These are phyloP conservation scores for Eulemur macaco DNA, from an alignment of 2,113 vertebrate species.

Conservation along the genomic window DNA sequence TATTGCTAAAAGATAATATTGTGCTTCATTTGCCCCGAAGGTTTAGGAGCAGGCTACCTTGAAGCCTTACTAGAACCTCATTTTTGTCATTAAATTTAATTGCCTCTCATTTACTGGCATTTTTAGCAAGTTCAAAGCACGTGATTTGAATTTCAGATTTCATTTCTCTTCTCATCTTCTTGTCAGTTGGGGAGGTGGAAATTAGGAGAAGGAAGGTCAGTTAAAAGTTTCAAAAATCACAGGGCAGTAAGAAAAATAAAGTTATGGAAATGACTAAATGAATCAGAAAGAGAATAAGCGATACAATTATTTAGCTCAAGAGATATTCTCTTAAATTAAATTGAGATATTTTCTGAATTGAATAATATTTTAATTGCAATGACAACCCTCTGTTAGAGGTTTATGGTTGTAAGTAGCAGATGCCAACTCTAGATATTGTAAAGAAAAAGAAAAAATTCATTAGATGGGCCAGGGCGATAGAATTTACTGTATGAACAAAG, in stretches of 20 bases:
- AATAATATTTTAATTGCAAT: slow-evolving; percentile 8
- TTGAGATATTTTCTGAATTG: not conserved
- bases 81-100: slow-evolving; percentile 62
- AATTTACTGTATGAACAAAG: not conserved
- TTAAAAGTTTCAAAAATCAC: not conserved
- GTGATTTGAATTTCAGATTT: slow-evolving; percentile 32
- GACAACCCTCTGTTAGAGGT: not conserved
- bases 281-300: not conserved
- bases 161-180: slow-evolving; percentile 3
- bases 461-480: not conserved
- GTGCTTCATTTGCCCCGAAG: slow-evolving; percentile 24
- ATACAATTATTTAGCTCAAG: not conserved
- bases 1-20: slow-evolving; percentile 51
- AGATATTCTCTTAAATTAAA: not conserved
- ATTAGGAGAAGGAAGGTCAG: not conserved
- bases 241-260: not conserved
- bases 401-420: not conserved
- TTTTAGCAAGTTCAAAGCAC: slow-evolving; percentile 34
- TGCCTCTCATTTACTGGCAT: not conserved
- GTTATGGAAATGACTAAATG: not conserved
- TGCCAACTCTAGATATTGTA: not conserved
- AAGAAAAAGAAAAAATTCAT: not conserved
- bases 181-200: not conserved
- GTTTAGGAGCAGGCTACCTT: not conserved
- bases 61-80: slow-evolving; percentile 38